Evolutionary conservation across 2,113 vertebrate species (phyloP).

Genomic region (Nyctibius bracteatus): DNA sequence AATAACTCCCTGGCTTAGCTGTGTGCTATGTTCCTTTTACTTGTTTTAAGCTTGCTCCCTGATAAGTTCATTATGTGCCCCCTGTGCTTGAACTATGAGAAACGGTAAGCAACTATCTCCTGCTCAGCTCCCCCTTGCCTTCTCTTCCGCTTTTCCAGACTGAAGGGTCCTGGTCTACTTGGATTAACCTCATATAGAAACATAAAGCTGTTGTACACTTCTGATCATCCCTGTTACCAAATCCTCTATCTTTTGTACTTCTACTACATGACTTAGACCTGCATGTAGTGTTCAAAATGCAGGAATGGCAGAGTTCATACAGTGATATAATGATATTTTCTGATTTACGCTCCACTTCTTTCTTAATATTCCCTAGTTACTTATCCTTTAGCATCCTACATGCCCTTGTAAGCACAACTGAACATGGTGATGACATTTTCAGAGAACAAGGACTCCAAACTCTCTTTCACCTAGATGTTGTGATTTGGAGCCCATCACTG

Average conservation of each 20-base stretch:
- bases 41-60: background rate
- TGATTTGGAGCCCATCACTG: background rate
- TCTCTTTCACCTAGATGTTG: background rate
- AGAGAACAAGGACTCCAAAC: background rate
- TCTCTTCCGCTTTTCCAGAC: background rate
- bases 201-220: background rate
- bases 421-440: background rate
- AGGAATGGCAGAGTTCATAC: background rate
- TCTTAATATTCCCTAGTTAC: background rate
- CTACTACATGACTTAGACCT: background rate
- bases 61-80: background rate
- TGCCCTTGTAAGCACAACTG: background rate
- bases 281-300: background rate
- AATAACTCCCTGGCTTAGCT: accelerated
- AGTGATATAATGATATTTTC: background rate
- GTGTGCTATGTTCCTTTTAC: background rate
- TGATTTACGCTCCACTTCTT: background rate
- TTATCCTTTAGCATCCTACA: background rate
- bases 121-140: background rate
- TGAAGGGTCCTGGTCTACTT: background rate
- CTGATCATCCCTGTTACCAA: background rate
- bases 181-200: background rate
- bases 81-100: background rate
- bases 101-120: background rate
- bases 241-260: background rate